These are phyloP conservation scores for Patagioenas fasciata DNA, from an alignment of 2,113 vertebrate species.

Conservation along the genomic window DNA sequence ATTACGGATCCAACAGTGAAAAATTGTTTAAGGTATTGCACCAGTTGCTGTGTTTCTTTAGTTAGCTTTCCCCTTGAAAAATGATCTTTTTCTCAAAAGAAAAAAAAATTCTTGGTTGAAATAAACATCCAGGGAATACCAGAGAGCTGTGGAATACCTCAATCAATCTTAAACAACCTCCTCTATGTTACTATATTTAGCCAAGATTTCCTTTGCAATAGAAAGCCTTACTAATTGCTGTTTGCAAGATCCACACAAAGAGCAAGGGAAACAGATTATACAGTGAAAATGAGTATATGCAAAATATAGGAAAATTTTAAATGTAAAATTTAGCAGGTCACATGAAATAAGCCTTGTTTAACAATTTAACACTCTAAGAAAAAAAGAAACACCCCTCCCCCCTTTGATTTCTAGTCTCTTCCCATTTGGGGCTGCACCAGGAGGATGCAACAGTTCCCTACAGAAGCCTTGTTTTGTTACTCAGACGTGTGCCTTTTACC, in stretches of 20 bases:
- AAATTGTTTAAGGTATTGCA: neutral
- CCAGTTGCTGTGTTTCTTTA: neutral
- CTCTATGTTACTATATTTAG: conserved; percentile 17
- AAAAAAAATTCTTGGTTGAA: neutral
- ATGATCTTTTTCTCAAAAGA: neutral
- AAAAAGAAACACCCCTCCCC: neutral
- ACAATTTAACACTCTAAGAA: neutral
- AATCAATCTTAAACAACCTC: conserved; percentile 8
- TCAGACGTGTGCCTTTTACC: neutral
- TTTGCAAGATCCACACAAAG: conserved; percentile 4
- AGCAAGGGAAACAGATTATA: neutral
- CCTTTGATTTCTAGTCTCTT: neutral
- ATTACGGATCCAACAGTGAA: neutral
- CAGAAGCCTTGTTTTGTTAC: neutral
- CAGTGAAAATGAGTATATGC: neutral
- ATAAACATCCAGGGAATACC: conserved; percentile 34
- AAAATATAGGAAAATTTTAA: neutral
- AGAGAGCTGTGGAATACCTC: conserved; percentile 11
- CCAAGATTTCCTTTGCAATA: neutral
- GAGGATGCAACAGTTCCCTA: neutral
- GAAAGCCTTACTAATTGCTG: conserved; percentile 14
- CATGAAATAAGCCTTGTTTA: neutral
- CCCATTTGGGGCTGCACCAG: neutral
- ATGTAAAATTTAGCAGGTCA: neutral
- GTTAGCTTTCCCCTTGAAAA: conserved; percentile 7